phyloP scores from a whole-genome alignment of 2,113 vertebrate genomes.

The Stegostoma tigrinum region DNA sequence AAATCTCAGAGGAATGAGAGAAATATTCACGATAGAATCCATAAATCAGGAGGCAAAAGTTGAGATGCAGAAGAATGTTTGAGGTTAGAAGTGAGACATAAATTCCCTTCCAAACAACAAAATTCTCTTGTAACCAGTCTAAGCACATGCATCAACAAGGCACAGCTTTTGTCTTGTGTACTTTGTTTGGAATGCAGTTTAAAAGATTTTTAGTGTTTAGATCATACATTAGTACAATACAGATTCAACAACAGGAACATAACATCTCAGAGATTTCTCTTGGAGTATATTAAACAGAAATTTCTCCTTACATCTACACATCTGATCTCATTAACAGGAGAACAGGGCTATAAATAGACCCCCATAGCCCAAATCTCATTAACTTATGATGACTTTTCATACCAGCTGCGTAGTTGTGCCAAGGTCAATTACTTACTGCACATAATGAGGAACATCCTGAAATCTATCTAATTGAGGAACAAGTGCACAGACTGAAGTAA shows the following conservation, averaged over 20 bases:
- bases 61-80: not conserved
- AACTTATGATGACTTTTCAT: conserved; percentile 15
- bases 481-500: not conserved
- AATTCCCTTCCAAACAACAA: not conserved
- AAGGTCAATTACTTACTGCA: not conserved
- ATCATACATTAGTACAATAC: not conserved
- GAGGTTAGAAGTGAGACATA: not conserved
- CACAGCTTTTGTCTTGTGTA: not conserved
- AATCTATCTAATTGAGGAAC: not conserved
- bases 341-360: not conserved
- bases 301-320: not conserved
- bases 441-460: not conserved
- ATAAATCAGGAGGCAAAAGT: not conserved
- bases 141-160: not conserved
- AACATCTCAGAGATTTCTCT: not conserved
- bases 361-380: not conserved
- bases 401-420: too few relatives aligned
- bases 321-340: not conserved
- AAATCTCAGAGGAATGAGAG: not conserved
- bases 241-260: conserved; percentile 2
- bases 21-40: not conserved
- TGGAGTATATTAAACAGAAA: not conserved
- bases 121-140: not conserved
- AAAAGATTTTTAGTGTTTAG: not conserved
- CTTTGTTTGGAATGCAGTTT: not conserved